Evolutionary conservation across 2,113 vertebrate species (phyloP).

Genomic region (Crotalus horridus): DNA sequence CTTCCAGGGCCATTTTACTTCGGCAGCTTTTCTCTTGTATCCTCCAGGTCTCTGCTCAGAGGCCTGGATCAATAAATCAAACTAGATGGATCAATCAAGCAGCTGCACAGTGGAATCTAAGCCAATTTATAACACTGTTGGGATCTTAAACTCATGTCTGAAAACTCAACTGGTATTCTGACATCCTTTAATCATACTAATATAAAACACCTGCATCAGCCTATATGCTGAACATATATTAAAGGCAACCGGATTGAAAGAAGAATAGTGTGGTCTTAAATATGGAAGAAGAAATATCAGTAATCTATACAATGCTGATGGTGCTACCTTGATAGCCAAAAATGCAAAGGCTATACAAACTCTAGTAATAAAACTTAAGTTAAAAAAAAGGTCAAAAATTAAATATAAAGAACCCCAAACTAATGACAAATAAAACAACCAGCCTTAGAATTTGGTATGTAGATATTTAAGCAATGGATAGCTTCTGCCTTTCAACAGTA

Average conservation of each 20-base stretch:
- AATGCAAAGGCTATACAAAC: neutral
- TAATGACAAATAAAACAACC: neutral
- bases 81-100: neutral
- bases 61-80: neutral
- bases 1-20: neutral
- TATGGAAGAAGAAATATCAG: neutral
- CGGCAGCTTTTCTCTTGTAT: neutral
- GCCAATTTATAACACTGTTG: neutral
- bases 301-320: neutral
- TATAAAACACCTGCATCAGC: neutral
- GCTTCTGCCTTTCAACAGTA: neutral
- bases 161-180: neutral
- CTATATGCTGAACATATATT: neutral
- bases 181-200: neutral
- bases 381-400: neutral
- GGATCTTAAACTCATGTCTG: neutral
- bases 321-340: neutral
- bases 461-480: neutral
- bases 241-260: neutral
- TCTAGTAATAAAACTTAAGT: neutral
- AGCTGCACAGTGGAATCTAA: neutral
- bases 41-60: neutral
- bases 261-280: neutral
- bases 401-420: neutral
- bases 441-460: neutral